Percentiles rank a stretch among this genome's conserved stretches.
Evolutionary conservation across 2,797 vertebrate species (phyloP).

Genomic region (Urocyon cinereoargenteus): DNA sequence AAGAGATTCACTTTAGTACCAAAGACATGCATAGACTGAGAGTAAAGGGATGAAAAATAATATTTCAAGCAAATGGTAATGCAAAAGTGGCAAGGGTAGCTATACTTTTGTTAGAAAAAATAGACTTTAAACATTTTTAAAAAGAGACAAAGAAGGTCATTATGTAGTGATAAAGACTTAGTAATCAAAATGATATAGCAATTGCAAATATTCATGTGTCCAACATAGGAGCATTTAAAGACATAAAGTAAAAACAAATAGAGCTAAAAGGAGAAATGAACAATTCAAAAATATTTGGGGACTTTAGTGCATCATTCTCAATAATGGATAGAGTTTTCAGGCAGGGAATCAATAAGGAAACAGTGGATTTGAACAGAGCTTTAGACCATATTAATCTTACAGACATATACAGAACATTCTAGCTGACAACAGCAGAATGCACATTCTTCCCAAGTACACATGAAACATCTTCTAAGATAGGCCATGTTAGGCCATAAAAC

Average conservation of each 20-base stretch:
- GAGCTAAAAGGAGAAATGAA: background rate
- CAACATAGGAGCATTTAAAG: background rate
- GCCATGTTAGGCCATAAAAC: background rate
- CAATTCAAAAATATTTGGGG: background rate
- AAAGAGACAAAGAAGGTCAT: background rate
- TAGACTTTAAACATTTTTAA: background rate
- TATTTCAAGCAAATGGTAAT: background rate
- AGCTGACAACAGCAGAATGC: background rate
- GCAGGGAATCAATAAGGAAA: background rate
- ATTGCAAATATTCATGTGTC: background rate
- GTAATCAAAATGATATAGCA: background rate
- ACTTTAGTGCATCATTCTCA: background rate
- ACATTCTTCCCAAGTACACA: background rate
- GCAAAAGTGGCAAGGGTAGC: background rate
- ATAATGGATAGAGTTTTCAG: background rate
- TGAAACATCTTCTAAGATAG: background rate
- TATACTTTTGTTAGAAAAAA: background rate
- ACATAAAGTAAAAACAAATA: background rate
- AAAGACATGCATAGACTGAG: background rate
- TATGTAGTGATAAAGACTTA: background rate
- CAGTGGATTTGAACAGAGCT: background rate
- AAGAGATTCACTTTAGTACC: background rate
- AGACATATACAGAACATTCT: background rate
- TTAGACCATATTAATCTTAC: background rate
- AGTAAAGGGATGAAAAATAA: background rate